Percentiles rank a stretch among this genome's conserved stretches.
Conservation (phyloP, 2,888 invertebrate genomes). For the Melipona beecheii region DNA sequence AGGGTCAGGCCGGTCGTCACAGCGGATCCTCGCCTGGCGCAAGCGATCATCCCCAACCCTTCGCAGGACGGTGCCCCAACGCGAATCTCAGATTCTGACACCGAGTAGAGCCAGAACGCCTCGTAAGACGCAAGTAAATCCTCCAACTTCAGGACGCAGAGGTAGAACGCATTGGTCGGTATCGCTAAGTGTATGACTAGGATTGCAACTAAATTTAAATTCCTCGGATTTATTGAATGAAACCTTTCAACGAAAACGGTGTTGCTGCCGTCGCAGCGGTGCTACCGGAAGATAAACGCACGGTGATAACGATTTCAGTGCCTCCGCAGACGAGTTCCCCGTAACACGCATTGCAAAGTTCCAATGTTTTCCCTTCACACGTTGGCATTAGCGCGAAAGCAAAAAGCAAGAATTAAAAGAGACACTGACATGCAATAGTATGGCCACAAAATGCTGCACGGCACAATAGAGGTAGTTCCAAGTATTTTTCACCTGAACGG, state of each 20-base stretch:
- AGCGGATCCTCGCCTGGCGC: too few relatives aligned
- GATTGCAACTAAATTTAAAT: conserved; percentile 14
- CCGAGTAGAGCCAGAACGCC: too few relatives aligned
- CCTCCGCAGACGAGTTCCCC: not conserved
- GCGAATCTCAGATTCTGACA: too few relatives aligned
- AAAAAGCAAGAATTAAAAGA: not conserved
- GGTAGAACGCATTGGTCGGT: not conserved
- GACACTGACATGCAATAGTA: conserved; percentile 69
- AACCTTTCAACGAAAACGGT: conserved; percentile 12
- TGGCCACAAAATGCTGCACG: conserved; percentile 76
- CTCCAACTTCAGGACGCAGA: too few relatives aligned
- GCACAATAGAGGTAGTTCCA: conserved; percentile 80
- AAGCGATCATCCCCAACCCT: too few relatives aligned
- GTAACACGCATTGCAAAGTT: not conserved
- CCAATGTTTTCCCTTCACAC: not conserved
- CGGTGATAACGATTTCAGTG: conserved; percentile 22
- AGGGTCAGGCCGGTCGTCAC: too few relatives aligned
- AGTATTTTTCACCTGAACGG: too few relatives aligned
- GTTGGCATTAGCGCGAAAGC: not conserved
- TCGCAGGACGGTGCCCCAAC: too few relatives aligned
- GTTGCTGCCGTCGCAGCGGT: too few relatives aligned
- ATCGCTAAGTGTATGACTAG: not conserved
- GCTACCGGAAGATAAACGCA: conserved; percentile 13
- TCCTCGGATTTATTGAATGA: not conserved
- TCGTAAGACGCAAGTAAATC: too few relatives aligned